Base-by-base conservation (phyloP, 2,888 invertebrate species). In the Apocheima hispidaria region DNA sequence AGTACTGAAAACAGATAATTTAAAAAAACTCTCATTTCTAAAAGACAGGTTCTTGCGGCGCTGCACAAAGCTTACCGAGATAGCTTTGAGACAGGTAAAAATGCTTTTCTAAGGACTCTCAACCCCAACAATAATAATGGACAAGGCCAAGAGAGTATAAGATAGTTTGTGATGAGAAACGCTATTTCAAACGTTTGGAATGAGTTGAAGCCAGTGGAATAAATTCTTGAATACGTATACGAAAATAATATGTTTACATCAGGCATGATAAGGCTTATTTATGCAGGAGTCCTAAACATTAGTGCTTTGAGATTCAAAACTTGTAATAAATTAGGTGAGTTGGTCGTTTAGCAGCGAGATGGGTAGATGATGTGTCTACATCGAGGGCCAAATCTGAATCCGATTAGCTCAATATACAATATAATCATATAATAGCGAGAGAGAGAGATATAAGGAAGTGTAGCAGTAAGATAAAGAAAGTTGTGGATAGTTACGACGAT, bases 11-110 rank as follows among this genome's bases (percentile, higher is more conserved):
- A 4, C 43, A 30, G 38, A 58, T 43, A 55, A 54, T 55, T 55
- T 33, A 51, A 12, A 50, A 51, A 49, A 60, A 40, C 46, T 63
- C 60, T 53, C 58, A 60, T 66, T 36, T 48, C 30, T 44, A 64
- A 70, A 58, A 38, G 43, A 28, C 62, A 65, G 60, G 59, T 54
- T 61, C 50, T 68, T 68, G 53, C 55, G 56, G 60, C 30, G 54
- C 54, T 40, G 33, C 66, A 66, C 65, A 73, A 76, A 75, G 75
- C 72, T 79, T 82, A 81, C 79, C 76, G 70, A 73, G 71, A 77
- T 77, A 75, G 77, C 81, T 82, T 82, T 79, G 80, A 82, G 77
- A 71, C 72, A 74, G 75, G 75, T 78, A 82, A 79, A 83, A 83
- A 84, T 78, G 77, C 78, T 80, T 65, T 81, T 75, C 73, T 73